These are phyloP conservation scores for Melinaea menophilus DNA, from an alignment of 2,888 invertebrate species.

Conservation along the genomic window DNA sequence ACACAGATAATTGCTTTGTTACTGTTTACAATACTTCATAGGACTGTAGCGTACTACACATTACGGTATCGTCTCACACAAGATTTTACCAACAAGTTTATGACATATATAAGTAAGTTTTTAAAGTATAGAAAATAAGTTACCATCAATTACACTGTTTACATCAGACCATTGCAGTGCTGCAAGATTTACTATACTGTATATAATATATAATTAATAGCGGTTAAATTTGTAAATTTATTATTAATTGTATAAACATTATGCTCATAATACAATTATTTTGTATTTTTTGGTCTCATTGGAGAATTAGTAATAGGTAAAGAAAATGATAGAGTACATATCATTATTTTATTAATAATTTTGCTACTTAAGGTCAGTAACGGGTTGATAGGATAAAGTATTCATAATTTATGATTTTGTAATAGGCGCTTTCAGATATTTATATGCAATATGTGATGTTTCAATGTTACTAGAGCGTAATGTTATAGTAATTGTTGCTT, in stretches of 20 bases:
- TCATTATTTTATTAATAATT: no score
- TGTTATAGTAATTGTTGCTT: no score
- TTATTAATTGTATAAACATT: no score
- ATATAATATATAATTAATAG: no score
- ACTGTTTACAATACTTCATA: conserved; percentile 75
- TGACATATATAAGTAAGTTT: conserved; percentile 75
- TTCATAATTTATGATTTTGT: neutral
- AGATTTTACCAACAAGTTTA: conserved; percentile 76
- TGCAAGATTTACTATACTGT: no score
- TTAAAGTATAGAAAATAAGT: conserved; percentile 60
- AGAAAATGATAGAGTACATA: no score
- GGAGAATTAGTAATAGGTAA: no score
- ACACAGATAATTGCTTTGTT: conserved; percentile 78
- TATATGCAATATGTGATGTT: neutral
- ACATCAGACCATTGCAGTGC: no score
- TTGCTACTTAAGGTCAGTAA: neutral
- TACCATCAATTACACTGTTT: conserved; percentile 22
- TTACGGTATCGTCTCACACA: conserved; percentile 77
- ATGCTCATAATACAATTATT: no score
- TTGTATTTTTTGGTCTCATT: no score
- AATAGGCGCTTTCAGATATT: neutral
- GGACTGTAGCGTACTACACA: conserved; percentile 74
- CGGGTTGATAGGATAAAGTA: neutral
- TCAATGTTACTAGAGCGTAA: no score
- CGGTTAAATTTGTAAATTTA: no score